These are phyloP conservation scores for Archips crataeganus DNA, from an alignment of 2,888 invertebrate genomes.

Conservation along the genomic window DNA sequence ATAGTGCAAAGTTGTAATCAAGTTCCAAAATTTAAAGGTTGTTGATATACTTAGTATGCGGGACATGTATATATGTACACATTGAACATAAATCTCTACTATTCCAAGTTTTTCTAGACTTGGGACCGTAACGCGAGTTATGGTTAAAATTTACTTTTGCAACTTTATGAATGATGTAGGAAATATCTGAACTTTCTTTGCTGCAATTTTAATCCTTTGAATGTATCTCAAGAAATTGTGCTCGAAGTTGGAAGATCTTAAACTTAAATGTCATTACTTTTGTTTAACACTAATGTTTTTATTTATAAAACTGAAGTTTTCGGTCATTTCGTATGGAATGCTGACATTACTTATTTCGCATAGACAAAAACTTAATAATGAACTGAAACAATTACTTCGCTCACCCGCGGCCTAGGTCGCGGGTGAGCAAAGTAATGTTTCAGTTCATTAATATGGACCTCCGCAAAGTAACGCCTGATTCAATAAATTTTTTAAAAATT, in stretches of 20 bases:
- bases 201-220: slow-evolving; percentile 21
- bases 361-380: no score
- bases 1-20: slow-evolving; percentile 22
- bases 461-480: no score
- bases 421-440: no score
- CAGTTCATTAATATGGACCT: no score
- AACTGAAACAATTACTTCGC: no score
- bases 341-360: neutral
- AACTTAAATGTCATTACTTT: slow-evolving; percentile 6
- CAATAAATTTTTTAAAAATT: no score
- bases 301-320: neutral
- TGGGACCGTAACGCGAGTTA: slow-evolving; percentile 60
- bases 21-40: slow-evolving; percentile 7
- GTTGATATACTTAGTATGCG: neutral
- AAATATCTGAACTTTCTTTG: neutral
- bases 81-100: slow-evolving; percentile 1
- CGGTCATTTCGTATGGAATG: neutral
- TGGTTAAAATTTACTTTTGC: slow-evolving; percentile 47
- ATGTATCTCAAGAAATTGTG: slow-evolving; percentile 26
- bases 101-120: slow-evolving; percentile 55
- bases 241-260: slow-evolving; percentile 33
- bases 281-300: neutral
- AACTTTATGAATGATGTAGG: slow-evolving; percentile 10
- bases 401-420: no score
- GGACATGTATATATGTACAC: neutral